These are phyloP conservation scores for Pristionchus mayeri DNA, from an alignment of 2,888 invertebrate species.

Conservation along the genomic window DNA sequence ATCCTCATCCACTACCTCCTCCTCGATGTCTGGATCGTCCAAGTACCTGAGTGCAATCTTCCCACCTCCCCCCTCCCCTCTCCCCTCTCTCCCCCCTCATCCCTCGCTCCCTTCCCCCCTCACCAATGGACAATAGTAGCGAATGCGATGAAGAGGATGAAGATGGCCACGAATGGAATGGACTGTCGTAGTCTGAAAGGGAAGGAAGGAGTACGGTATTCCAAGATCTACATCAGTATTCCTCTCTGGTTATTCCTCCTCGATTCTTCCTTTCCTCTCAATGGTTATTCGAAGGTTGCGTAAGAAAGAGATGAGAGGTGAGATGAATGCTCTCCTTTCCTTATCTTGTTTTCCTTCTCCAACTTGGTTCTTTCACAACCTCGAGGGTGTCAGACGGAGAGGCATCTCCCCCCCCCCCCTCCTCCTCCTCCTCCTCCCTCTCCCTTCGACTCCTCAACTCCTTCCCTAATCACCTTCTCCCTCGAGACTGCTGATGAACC, in stretches of 20 bases:
- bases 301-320: background rate
- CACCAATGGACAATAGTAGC: slow-evolving; percentile 23
- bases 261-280: background rate
- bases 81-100: too few species aligned
- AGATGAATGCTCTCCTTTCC: background rate
- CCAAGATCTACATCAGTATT: background rate
- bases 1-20: background rate
- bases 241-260: background rate
- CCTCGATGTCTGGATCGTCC: background rate
- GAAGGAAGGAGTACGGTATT: background rate
- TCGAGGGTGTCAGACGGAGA: slow-evolving; percentile 8
- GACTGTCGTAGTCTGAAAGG: slow-evolving; percentile 40
- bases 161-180: slow-evolving; percentile 30
- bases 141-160: background rate
- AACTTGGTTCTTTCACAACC: slow-evolving; percentile 26
- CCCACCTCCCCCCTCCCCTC: background rate
- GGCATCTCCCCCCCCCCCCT: background rate
- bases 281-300: background rate
- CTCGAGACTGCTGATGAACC: slow-evolving; percentile 11
- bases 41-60: background rate
- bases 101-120: background rate
- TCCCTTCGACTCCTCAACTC: slow-evolving; percentile 27
- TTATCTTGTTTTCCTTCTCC: slow-evolving; percentile 13
- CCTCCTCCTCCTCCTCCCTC: background rate
- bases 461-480: slow-evolving; percentile 25